Evolutionary conservation across 1,140 invertebrate species (phyloP), one percentile per base, ranked within the genome.

Genomic region (Ladona fulva): DNA sequence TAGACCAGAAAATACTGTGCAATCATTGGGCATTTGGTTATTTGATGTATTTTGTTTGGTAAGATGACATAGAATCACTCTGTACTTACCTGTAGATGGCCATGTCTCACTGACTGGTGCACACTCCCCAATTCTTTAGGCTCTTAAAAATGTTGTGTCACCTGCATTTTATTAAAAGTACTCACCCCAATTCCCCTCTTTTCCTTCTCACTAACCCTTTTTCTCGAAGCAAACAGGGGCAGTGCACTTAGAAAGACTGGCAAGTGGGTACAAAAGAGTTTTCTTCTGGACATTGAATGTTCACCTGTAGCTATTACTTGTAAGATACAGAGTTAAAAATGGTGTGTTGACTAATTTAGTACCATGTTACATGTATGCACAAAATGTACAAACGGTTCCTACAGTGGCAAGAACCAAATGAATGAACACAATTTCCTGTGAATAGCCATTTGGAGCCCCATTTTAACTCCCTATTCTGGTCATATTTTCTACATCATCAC

Each of bases 341-440:
- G 59, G 42, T 42, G 76, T 77, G 76, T 79, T 77, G 75, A 75
- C 25, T 79, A 79, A 77, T 76, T 79, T 77, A 75, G 78, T 75
- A 79, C 73, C 75, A 29, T 79, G 77, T 77, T 77, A 66, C 25
- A 42, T 42, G 77, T 66, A 74, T 79, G 78, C 76, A 77, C 78
- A 79, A 78, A 76, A 74, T 79, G 78, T 76, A 79, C 78, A 79
- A 79, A 66, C 78, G 74, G 76, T 79, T 79, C 78, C 78, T 78
- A 79, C 78, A 77, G 74, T 79, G 78, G 78, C 78, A 79, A 79
- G 78, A 44, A 77, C 77, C 77, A 74, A 77, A 66, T 37, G 42
- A 29, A 66, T 66, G 14, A 66, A 66, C 52, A 66, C 52, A 66
- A 66, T 66, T 66, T 66, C 52, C 14, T 16, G 12, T 66, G 52